Percentiles rank a stretch among this genome's conserved stretches.
These are phyloP conservation scores for Muricea muricata DNA, from an alignment of 92 coral and sea anemone genomes.

Conservation along the genomic window DNA sequence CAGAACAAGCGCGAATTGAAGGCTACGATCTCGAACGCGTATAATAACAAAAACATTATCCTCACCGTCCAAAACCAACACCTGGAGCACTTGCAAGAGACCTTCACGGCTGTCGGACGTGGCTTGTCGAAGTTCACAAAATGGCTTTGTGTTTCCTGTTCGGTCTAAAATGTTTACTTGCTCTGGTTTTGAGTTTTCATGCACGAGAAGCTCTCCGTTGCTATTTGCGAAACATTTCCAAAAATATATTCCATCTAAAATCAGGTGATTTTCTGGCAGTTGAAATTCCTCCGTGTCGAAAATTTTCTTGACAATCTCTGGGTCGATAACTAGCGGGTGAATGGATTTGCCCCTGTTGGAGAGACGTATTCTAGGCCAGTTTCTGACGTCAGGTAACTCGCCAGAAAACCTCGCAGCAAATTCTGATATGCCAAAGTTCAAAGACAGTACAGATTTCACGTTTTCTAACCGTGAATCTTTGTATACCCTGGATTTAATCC, in stretches of 20 bases:
- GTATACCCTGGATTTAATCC: neutral
- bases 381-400: neutral
- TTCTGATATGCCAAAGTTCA: neutral
- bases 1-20: neutral
- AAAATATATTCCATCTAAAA: too few relatives aligned
- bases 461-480: neutral
- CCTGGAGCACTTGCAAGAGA: neutral
- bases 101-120: neutral
- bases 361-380: neutral
- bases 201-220: neutral
- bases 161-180: neutral
- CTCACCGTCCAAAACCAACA: neutral
- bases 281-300: neutral
- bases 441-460: neutral
- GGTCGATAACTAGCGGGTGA: neutral
- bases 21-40: neutral
- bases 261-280: neutral
- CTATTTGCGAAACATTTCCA: neutral
- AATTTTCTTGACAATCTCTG: neutral
- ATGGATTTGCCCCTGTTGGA: neutral
- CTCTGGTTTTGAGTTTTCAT: neutral
- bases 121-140: neutral
- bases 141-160: neutral
- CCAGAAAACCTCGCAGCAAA: neutral
- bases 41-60: neutral